Evolutionary conservation across 2,888 invertebrate species (phyloP).

Genomic region (Coronaproctus castanopsis): DNA sequence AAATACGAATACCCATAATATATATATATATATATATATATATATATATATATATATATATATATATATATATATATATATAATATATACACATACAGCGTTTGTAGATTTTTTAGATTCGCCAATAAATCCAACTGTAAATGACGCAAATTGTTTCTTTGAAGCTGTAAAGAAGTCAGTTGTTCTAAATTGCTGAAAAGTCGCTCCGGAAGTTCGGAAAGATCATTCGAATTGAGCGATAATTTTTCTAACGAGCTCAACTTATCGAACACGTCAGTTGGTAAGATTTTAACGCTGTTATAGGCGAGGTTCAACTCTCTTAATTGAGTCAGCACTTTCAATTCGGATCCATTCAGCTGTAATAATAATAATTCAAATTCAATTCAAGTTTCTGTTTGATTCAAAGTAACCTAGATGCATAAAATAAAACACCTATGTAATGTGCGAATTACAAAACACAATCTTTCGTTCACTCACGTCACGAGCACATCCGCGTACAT

Average conservation of each 20-base stretch:
- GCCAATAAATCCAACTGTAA: neutral
- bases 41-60: too few relatives aligned
- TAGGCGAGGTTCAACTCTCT: neutral
- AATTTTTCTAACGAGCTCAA: neutral
- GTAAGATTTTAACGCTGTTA: neutral
- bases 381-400: too few relatives aligned
- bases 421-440: too few relatives aligned
- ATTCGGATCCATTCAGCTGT: neutral
- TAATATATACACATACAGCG: neutral
- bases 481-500: too few relatives aligned
- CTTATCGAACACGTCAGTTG: neutral
- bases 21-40: too few relatives aligned
- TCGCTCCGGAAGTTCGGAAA: neutral
- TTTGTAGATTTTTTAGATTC: neutral
- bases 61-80: too few relatives aligned
- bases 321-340: neutral
- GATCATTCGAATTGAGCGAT: neutral
- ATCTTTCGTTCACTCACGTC: too few relatives aligned
- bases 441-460: too few relatives aligned
- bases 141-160: neutral
- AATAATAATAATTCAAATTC: too few relatives aligned
- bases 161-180: neutral
- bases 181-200: neutral
- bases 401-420: too few relatives aligned
- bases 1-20: too few relatives aligned